Percentiles rank a stretch among this genome's conserved stretches.
Conservation (phyloP, 2,797 vertebrate species). For the Fistularia commersonii region DNA sequence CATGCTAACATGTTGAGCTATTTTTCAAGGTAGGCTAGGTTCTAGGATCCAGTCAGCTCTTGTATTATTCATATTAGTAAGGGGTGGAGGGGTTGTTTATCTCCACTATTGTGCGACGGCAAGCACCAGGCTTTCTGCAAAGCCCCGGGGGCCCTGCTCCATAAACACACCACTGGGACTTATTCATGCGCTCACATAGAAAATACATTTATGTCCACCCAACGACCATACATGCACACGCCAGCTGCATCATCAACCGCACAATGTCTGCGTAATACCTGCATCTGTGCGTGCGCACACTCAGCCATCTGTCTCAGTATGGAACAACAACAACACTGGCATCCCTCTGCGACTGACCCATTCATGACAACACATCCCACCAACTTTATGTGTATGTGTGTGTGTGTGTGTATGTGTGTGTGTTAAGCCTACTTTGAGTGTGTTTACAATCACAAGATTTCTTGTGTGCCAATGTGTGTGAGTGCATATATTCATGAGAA, state of each 20-base stretch:
- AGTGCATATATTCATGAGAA: slow-evolving; percentile 54
- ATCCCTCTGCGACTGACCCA: slow-evolving; percentile 39
- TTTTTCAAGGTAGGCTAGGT: slow-evolving; percentile 31
- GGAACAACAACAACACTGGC: slow-evolving; percentile 45
- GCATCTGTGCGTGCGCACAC: background rate
- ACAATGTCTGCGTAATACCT: slow-evolving; percentile 17
- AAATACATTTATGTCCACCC: slow-evolving; percentile 22
- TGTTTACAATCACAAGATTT: slow-evolving; percentile 39
- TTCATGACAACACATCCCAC: slow-evolving; percentile 14
- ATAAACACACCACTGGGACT: slow-evolving; percentile 53
- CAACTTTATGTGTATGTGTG: slow-evolving; percentile 17
- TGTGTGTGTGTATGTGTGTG: slow-evolving; percentile 17
- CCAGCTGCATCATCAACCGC: slow-evolving; percentile 7
- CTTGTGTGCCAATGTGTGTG: slow-evolving; percentile 36
- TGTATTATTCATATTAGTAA: slow-evolving; percentile 68
- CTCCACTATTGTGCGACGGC: slow-evolving; percentile 43
- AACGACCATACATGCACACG: slow-evolving; percentile 12
- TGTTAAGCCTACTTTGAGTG: slow-evolving; percentile 32
- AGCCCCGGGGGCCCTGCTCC: slow-evolving; percentile 47
- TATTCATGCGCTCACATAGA: slow-evolving; percentile 24
- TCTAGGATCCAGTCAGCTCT: slow-evolving; percentile 37
- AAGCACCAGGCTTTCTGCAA: slow-evolving; percentile 36
- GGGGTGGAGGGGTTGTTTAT: slow-evolving; percentile 48
- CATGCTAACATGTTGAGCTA: slow-evolving; percentile 19
- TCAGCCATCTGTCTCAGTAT: slow-evolving; percentile 52